Base-by-base conservation (phyloP, 1,140 invertebrate genomes). In the Pentalonia nigronervosa region DNA sequence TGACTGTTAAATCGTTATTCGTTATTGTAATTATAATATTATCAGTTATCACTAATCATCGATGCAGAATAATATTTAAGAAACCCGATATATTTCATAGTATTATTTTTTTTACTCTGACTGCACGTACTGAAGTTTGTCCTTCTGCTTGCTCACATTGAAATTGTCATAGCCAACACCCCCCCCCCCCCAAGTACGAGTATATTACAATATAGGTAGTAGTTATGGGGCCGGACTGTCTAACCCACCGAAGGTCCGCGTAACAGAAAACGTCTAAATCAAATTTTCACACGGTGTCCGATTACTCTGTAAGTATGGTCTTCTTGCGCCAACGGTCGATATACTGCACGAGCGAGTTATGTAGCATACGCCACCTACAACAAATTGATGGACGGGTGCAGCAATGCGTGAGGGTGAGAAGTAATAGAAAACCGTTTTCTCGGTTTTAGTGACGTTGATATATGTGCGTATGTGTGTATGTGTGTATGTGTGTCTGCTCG, bases 391-490 rank as follows among this genome's bases (percentile, higher is more conserved):
- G 86, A 21, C 30, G 45, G 30, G 21, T 45, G 41, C 41, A 41
- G 41, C 41, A 4, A 11, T 4, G 86, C 21, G 8, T 21, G 14
- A 48, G 11, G 86, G 30, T 87, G 86, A 7, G n/a, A 48, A n/a
- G 30, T 48, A 87, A 87, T 48, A 48, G 45, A 87, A 87, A 48
- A 48, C 45, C 45, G 47, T 87, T 87, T 45, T 48, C 86, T 47
- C 17, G 7, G 47, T 87, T 87, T 87, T 48, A 87, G 86, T 48
- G 45, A 87, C 45, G 30, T 87, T 34, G 86, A 87, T 87, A 87
- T 87, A 87, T 76, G 34, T 50, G n/a, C 14, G 2, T 86, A n/a
- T 30, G 2, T 86, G 41, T 47, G 25, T 86, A 11, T 87, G 45
- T 47, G 84, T 47, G 41, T 84, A 8, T 86, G 41, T 45, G 41